A percentile compares a stretch with the other conserved stretches of the same genome.
phyloP scores from a whole-genome alignment of 2,888 invertebrate species.

The Pecten maximus region DNA sequence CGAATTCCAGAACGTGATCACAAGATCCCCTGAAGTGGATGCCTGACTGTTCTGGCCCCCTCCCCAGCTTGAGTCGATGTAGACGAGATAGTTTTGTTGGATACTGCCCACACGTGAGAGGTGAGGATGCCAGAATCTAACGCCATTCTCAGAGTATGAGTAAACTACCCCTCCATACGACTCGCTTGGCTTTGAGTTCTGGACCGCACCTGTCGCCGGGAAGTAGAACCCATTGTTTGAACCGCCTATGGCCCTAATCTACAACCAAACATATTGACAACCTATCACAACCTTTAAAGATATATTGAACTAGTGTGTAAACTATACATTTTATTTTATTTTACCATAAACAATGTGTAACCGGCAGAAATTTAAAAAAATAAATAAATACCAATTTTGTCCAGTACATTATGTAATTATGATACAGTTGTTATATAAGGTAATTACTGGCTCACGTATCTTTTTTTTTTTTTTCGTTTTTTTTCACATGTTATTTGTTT shows the following conservation, averaged over 20 bases:
- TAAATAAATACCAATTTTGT: too few species aligned
- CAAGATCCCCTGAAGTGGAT: not conserved
- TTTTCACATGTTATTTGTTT: too few species aligned
- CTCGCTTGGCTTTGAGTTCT: not conserved
- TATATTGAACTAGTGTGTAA: too few species aligned
- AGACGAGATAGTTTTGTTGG: not conserved
- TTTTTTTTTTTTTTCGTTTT: too few species aligned
- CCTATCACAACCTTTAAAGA: too few species aligned
- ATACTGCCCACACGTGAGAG: not conserved
- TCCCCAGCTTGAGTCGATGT: not conserved
- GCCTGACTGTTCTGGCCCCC: not conserved
- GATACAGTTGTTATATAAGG: too few species aligned
- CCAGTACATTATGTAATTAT: too few species aligned
- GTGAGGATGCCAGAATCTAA: slow-evolving; percentile 1
- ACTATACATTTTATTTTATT: too few species aligned
- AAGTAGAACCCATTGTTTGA: not conserved
- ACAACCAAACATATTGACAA: too few species aligned
- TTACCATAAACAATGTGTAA: too few species aligned
- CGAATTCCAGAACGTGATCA: not conserved
- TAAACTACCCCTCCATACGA: not conserved
- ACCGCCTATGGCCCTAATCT: not conserved
- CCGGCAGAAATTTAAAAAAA: too few species aligned
- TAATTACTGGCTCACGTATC: too few species aligned
- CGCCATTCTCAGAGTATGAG: not conserved
- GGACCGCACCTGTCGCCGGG: not conserved